A percentile compares a stretch with the other conserved stretches of the same genome.
Evolutionary conservation across 23 tunicate genomes (phyloP).

Genomic region (Corella eumyota): DNA sequence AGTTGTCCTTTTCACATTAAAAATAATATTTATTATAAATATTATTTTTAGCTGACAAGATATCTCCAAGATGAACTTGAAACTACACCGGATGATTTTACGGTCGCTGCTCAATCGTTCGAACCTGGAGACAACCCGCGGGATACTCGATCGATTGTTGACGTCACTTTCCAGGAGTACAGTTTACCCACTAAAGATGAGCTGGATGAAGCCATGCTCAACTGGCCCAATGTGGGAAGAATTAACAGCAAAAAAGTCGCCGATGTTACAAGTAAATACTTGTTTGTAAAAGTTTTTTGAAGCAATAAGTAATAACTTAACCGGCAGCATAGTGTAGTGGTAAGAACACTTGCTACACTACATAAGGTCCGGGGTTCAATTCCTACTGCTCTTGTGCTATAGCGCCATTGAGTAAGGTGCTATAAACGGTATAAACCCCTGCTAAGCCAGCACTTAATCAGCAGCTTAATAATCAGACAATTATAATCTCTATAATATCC

Average conservation of each 20-base stretch:
- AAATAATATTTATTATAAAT: too few relatives aligned
- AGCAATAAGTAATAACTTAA: neutral
- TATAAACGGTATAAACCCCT: too few relatives aligned
- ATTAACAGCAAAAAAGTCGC: conserved; percentile 18
- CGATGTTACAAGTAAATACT: conserved; percentile 24
- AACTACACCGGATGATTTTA: conserved; percentile 12
- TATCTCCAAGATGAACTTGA: conserved; percentile 5
- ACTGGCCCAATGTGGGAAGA: conserved; percentile 4
- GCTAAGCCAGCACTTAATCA: too few relatives aligned
- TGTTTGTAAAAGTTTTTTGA: neutral
- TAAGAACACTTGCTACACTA: neutral
- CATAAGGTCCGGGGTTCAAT: too few relatives aligned
- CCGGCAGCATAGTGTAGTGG: too few relatives aligned
- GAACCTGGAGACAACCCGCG: conserved; percentile 18
- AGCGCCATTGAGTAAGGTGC: too few relatives aligned
- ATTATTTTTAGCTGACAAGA: conserved; percentile 7
- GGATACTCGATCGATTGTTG: conserved; percentile 18
- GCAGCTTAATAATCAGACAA: too few relatives aligned
- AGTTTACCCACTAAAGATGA: conserved; percentile 8
- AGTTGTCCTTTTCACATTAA: too few relatives aligned
- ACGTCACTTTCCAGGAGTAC: conserved; percentile 2
- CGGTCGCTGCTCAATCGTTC: conserved; percentile 1
- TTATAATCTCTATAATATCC: too few relatives aligned
- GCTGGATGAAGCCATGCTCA: conserved; percentile 11
- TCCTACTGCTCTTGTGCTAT: too few relatives aligned